Percentiles rank a stretch among this genome's conserved stretches.
Evolutionary conservation across 2,888 invertebrate genomes (phyloP).

Genomic region (Branchipolynoe longqiensis): DNA sequence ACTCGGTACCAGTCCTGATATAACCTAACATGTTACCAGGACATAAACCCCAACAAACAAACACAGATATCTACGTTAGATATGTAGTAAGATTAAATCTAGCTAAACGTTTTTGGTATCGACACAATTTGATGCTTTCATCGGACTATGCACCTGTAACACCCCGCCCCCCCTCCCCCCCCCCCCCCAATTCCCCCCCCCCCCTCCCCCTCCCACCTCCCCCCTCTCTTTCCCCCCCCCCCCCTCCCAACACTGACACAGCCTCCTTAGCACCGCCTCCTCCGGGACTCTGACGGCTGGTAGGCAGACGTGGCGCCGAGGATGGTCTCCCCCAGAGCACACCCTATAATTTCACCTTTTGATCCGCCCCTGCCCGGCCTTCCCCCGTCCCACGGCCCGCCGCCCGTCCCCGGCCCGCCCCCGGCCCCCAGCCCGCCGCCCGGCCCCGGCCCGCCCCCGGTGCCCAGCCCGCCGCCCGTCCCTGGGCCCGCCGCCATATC

Average conservation of each 20-base stretch:
- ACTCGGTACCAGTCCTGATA: no score
- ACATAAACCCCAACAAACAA: no score
- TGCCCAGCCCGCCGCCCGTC: no score
- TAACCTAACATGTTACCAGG: no score
- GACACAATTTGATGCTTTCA: no score
- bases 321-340: background rate
- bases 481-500: no score
- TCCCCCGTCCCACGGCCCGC: background rate
- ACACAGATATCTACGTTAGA: no score
- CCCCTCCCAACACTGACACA: constrained; percentile 8
- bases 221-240: background rate
- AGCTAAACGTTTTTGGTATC: no score
- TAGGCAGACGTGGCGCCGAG: background rate
- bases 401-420: background rate
- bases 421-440: no score
- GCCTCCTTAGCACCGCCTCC: background rate
- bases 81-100: no score
- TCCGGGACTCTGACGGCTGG: background rate
- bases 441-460: background rate
- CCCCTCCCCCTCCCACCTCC: background rate
- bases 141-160: background rate
- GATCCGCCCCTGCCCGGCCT: constrained; percentile 15
- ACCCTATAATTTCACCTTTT: constrained; percentile 53
- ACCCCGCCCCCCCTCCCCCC: background rate
- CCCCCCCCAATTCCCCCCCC: background rate